Base-by-base conservation (phyloP, 2,797 vertebrate species). In the Silurus lanzhouensis region DNA sequence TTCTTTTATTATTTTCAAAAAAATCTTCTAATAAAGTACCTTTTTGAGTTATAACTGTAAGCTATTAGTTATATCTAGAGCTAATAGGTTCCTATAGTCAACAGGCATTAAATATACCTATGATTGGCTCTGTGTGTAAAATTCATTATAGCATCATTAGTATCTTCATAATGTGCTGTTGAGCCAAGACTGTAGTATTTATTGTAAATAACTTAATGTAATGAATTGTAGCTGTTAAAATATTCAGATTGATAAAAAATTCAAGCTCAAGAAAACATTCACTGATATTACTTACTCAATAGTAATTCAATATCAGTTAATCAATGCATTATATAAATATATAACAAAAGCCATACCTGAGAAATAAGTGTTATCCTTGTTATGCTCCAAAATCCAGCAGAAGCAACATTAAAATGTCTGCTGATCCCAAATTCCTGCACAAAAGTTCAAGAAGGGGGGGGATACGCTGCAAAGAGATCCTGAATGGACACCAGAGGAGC, bases 401-500 rank as follows among this genome's bases (percentile, higher is more conserved):
- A 86, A 77, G 67, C 80, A 82, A 88, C 81, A 86, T 79, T 64
- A 84, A 86, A 87, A 83, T 90, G 88, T 66, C 88, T 87, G 89
- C 91, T 84, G 90, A 91, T 92, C 88, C 89, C 86, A 67, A 87
- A 79, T 46, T 64, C 70, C 70, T 80, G 67, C 91, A 79, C 88
- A 83, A 88, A 88, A 74, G 90, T 91, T 91, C 87, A 90, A 85
- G 91, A 90, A 89, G 17, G 48, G 14, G 46, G n/a, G 90, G 15
- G 52, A 80, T 66, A 52, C 2, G n/a, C 79, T 67, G 46, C 66
- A 66, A 27, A 19, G 61, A 81, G 79, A 66, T 81, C 92, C 92
- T 92, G 91, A 89, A 91, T 89, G 88, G 90, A 92, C 90, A 91
- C 92, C 94, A 94, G 31, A 94, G 93, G 94, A 93, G 94, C 96